Percentiles rank a stretch among this genome's conserved stretches.
These are phyloP conservation scores for Samia ricini DNA, from an alignment of 1,140 invertebrate species.

Conservation along the genomic window DNA sequence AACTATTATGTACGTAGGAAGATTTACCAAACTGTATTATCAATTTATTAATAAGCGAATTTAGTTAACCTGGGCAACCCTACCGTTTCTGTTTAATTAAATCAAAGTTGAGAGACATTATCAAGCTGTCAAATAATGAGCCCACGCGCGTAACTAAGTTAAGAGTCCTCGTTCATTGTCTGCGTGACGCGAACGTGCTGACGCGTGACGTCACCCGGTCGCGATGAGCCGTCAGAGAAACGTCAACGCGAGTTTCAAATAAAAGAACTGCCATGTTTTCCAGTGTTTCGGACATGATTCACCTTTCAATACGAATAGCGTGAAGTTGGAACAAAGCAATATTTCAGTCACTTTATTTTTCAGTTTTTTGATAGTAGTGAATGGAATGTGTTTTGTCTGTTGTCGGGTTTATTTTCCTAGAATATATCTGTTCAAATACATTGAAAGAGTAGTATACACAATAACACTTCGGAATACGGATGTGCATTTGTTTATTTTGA, in stretches of 20 bases:
- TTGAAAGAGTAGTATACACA: no score
- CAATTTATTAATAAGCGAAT: background rate
- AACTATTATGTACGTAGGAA: background rate
- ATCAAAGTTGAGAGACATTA: background rate
- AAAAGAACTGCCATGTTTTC: slow-evolving; percentile 6
- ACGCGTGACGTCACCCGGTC: slow-evolving; percentile 1
- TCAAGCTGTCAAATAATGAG: slow-evolving; percentile 1
- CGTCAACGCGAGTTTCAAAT: slow-evolving; percentile 7
- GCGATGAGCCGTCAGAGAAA: background rate
- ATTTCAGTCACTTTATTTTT: background rate
- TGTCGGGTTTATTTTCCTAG: background rate
- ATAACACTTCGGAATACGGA: no score
- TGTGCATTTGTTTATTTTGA: no score
- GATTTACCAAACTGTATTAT: background rate
- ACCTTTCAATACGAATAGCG: background rate
- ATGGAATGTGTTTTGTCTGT: background rate
- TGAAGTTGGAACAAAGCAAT: slow-evolving; percentile 15
- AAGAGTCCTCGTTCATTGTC: slow-evolving; percentile 2
- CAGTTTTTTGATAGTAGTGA: background rate
- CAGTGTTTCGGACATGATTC: slow-evolving; percentile 1
- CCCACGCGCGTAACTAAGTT: background rate
- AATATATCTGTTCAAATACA: background rate
- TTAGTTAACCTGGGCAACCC: background rate
- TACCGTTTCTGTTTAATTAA: background rate
- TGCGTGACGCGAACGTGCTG: slow-evolving; percentile 2